phyloP scores from a whole-genome alignment of 2,888 invertebrate genomes.

The Barypeithes pellucidus region DNA sequence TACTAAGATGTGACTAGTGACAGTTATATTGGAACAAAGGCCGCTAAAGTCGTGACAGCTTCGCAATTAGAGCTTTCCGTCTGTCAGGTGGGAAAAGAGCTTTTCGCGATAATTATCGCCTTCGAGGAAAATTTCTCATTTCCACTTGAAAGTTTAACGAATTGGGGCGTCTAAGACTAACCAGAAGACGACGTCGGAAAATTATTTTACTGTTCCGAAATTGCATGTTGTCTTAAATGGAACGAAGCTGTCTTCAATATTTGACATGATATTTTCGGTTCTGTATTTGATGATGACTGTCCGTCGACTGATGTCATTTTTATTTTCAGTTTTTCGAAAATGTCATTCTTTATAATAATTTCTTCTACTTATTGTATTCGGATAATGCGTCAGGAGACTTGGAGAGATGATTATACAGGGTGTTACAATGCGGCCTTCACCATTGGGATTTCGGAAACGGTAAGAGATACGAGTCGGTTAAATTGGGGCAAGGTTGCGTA shows the following conservation, averaged over 20 bases:
- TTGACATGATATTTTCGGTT: conserved; percentile 32
- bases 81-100: conserved; percentile 53
- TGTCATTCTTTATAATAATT: too few species aligned
- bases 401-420: too few species aligned
- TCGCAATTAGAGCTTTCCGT: conserved; percentile 63
- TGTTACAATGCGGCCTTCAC: too few species aligned
- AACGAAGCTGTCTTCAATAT: conserved; percentile 30
- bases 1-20: conserved; percentile 64
- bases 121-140: conserved; percentile 47
- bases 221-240: conserved; percentile 8
- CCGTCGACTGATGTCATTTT: too few species aligned
- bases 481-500: too few species aligned
- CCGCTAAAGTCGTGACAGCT: conserved; percentile 62
- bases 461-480: too few species aligned
- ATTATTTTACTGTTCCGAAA: conserved; percentile 43
- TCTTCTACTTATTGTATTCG: too few species aligned
- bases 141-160: conserved; percentile 44
- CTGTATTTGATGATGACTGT: not conserved
- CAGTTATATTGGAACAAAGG: conserved; percentile 65
- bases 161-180: conserved; percentile 38
- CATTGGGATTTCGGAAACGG: too few species aligned
- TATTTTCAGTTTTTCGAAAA: too few species aligned
- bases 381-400: too few species aligned
- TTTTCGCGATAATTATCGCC: conserved; percentile 49
- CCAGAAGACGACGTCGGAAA: conserved; percentile 45